Conservation (phyloP, 2,888 invertebrate genomes). For the Agrochola lota region DNA sequence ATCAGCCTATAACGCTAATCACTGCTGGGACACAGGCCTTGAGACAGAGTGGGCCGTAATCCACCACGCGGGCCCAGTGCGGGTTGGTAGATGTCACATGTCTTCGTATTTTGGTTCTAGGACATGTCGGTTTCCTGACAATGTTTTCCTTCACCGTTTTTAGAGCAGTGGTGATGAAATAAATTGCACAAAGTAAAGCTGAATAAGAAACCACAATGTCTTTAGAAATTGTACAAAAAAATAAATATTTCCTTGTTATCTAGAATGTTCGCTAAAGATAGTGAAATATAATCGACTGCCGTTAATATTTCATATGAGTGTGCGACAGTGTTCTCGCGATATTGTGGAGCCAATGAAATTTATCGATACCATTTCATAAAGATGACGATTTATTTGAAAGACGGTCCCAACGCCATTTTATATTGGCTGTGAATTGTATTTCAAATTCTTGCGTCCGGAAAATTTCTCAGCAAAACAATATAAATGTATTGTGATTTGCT, state of each 20-base stretch:
- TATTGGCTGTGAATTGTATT: slow-evolving; percentile 62
- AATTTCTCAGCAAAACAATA: slow-evolving; percentile 47
- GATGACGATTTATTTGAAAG: slow-evolving; percentile 65
- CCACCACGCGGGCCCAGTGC: not conserved
- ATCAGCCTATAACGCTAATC: no score
- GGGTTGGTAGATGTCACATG: not conserved
- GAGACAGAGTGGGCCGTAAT: not conserved
- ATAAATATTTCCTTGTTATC: slow-evolving; percentile 27
- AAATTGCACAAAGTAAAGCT: not conserved
- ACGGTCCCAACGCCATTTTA: slow-evolving; percentile 60
- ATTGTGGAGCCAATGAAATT: slow-evolving; percentile 66
- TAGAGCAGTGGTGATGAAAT: not conserved
- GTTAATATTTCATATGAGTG: slow-evolving; percentile 62
- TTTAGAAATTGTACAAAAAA: slow-evolving; percentile 4
- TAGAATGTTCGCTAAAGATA: slow-evolving; percentile 46
- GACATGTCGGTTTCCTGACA: not conserved
- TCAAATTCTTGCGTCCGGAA: slow-evolving; percentile 43
- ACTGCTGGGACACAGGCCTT: not conserved
- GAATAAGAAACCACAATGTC: not conserved
- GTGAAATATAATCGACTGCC: slow-evolving; percentile 56
- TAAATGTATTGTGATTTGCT: slow-evolving; percentile 37
- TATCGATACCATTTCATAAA: slow-evolving; percentile 65
- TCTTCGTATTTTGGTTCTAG: not conserved
- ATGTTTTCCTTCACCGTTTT: not conserved
- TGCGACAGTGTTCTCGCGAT: slow-evolving; percentile 55